Conservation (phyloP, 1,140 invertebrate species). For the Araneus ventricosus region DNA sequence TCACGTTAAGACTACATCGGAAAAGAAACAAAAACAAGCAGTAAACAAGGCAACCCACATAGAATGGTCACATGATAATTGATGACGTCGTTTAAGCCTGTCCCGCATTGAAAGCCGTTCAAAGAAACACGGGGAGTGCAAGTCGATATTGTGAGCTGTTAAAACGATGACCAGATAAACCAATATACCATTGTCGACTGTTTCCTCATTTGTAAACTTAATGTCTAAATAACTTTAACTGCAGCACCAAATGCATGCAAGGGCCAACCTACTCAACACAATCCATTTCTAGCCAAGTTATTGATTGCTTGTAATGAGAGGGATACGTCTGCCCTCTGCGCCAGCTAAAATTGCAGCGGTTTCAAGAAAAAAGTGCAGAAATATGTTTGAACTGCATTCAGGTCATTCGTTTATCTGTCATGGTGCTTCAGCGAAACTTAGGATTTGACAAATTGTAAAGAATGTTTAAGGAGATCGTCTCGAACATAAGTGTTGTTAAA, state of each 20-base stretch:
- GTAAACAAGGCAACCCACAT: slow-evolving; percentile 15
- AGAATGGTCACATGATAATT: slow-evolving; percentile 31
- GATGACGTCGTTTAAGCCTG: slow-evolving; percentile 34
- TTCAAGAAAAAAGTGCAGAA: not conserved
- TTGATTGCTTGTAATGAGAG: not conserved
- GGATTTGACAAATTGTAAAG: no score
- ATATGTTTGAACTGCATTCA: no score
- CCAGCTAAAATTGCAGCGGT: not conserved
- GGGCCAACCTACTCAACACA: not conserved
- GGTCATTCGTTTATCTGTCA: no score
- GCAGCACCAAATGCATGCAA: not conserved
- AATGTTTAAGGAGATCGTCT: no score
- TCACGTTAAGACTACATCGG: slow-evolving; percentile 28
- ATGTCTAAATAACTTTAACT: not conserved
- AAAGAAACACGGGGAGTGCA: slow-evolving; percentile 19
- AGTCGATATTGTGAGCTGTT: slow-evolving; percentile 23
- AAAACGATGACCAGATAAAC: slow-evolving; percentile 46
- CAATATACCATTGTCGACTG: slow-evolving; percentile 26
- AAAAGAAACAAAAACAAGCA: slow-evolving; percentile 1
- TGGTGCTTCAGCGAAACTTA: no score
- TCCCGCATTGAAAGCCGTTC: not conserved
- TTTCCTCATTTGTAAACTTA: slow-evolving; percentile 4
- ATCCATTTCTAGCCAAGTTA: not conserved
- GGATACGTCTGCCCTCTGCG: not conserved
- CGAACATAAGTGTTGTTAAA: no score